Percentiles rank a stretch among this genome's conserved stretches.
These are phyloP conservation scores for Halcyon malimbica DNA, from an alignment of 2,113 vertebrate species.

Conservation along the genomic window DNA sequence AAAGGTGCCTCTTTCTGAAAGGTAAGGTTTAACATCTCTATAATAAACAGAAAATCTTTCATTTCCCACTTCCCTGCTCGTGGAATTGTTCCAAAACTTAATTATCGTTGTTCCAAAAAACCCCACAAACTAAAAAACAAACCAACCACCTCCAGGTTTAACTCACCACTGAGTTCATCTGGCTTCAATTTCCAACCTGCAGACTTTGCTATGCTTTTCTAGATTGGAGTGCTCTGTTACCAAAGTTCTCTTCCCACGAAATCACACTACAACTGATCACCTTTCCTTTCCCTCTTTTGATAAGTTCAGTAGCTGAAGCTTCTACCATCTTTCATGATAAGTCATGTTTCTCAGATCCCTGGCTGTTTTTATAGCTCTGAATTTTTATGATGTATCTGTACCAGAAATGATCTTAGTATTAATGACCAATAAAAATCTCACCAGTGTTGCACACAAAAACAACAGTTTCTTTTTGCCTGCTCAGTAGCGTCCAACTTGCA, in stretches of 20 bases:
- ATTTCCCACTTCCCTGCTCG: background rate
- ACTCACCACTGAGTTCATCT: background rate
- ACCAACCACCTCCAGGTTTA: background rate
- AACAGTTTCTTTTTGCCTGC: background rate
- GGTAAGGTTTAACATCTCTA: background rate
- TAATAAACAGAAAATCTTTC: background rate
- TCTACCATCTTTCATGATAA: background rate
- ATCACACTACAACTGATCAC: background rate
- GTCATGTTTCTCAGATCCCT: background rate
- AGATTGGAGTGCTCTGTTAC: background rate
- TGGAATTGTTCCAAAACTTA: background rate
- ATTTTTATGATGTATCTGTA: background rate
- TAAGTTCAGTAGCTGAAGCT: background rate
- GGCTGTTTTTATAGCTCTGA: background rate
- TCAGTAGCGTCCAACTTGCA: background rate
- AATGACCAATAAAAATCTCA: slow-evolving; percentile 2
- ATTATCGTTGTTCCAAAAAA: background rate
- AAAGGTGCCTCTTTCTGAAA: background rate
- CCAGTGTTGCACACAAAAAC: background rate
- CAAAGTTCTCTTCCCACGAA: background rate
- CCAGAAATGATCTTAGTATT: background rate
- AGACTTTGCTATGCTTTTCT: background rate
- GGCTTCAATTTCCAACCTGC: background rate
- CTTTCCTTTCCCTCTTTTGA: background rate
- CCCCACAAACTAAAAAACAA: background rate